phyloP scores from a whole-genome alignment of 2,888 invertebrate species.

The Pycnomerus fuliginosus region DNA sequence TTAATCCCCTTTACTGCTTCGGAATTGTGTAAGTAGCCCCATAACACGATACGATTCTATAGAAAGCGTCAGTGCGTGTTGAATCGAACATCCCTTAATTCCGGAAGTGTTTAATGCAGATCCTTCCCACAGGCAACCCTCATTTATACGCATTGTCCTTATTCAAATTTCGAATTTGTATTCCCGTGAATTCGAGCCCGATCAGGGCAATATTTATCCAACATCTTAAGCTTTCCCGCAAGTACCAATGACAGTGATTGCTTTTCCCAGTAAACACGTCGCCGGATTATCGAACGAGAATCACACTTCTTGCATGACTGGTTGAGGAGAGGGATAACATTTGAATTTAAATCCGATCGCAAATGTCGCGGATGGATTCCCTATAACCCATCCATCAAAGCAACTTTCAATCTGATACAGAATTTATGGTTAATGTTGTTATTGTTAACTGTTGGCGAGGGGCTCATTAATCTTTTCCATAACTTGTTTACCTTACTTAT shows the following conservation, averaged over 20 bases:
- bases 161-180: too few relatives aligned
- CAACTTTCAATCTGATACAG: constrained; percentile 1
- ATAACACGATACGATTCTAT: neutral
- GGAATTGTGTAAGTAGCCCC: constrained; percentile 13
- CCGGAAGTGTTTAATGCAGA: constrained; percentile 15
- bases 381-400: constrained; percentile 23
- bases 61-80: constrained; percentile 19
- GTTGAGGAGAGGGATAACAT: constrained; percentile 12
- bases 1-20: constrained; percentile 16
- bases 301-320: constrained; percentile 13
- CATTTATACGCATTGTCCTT: constrained; percentile 18
- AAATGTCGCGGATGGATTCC: constrained; percentile 22
- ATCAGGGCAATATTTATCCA: too few relatives aligned
- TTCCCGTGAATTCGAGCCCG: too few relatives aligned
- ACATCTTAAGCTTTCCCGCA: too few relatives aligned
- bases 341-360: constrained; percentile 22
- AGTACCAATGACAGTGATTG: constrained; percentile 11
- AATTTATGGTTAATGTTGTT: too few relatives aligned
- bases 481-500: too few relatives aligned
- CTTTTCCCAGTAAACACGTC: constrained; percentile 14
- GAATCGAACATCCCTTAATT: constrained; percentile 20
- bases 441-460: too few relatives aligned
- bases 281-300: constrained; percentile 16
- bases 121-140: constrained; percentile 11
- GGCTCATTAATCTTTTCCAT: too few relatives aligned